phyloP scores from a whole-genome alignment of 1,140 invertebrate species.

The Caenorhabditis briggsae region DNA sequence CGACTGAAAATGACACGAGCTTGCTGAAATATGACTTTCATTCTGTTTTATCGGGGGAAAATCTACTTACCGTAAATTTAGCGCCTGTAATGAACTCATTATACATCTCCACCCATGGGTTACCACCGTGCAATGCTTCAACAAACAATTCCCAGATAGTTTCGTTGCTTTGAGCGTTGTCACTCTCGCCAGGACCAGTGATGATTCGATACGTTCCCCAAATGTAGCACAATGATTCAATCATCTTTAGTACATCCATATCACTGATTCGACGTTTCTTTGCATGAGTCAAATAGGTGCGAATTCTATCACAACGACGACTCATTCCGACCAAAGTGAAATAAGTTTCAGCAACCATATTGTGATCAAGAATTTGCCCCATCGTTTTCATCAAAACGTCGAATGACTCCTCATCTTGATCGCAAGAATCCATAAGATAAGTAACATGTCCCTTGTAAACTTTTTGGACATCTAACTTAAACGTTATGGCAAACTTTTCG shows the following conservation, averaged over 20 bases:
- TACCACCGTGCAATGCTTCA: conserved; percentile 29
- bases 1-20: conserved; percentile 43
- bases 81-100: conserved; percentile 2
- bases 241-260: conserved; percentile 25
- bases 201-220: conserved; percentile 45
- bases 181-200: neutral
- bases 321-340: conserved; percentile 31
- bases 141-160: conserved; percentile 32
- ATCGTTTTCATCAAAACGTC: neutral
- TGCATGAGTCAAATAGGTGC: conserved; percentile 17
- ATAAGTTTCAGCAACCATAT: conserved; percentile 37
- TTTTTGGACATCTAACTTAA: conserved; percentile 30
- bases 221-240: conserved; percentile 4
- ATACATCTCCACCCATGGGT: conserved; percentile 33
- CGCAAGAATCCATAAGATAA: conserved; percentile 44
- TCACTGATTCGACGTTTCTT: neutral
- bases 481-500: conserved; percentile 21
- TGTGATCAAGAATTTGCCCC: conserved; percentile 6
- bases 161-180: neutral
- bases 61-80: neutral
- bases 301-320: conserved; percentile 32
- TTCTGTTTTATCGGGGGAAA: neutral
- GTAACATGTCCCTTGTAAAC: conserved; percentile 29
- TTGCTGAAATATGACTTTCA: conserved; percentile 14
- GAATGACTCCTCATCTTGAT: conserved; percentile 12